A percentile compares a stretch with the other conserved stretches of the same genome.
These are phyloP conservation scores for Chorisops tibialis DNA, from an alignment of 2,888 invertebrate genomes.

Conservation along the genomic window DNA sequence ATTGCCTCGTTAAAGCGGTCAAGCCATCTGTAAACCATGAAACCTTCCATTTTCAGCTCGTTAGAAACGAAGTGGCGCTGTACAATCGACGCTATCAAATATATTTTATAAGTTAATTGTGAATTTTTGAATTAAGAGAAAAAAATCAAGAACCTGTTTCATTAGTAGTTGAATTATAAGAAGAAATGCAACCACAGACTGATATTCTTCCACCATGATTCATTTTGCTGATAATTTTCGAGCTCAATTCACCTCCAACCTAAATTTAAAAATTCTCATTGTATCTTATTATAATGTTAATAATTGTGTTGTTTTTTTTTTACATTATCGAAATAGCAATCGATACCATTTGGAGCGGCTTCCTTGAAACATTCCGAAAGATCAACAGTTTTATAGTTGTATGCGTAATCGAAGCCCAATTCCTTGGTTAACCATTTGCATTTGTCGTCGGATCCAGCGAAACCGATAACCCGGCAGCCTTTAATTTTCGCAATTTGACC, in stretches of 20 bases:
- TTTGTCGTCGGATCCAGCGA: conserved; percentile 69
- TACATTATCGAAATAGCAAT: conserved; percentile 77
- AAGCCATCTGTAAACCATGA: conserved; percentile 53
- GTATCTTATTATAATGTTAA: neutral
- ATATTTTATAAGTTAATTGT: neutral
- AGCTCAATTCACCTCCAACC: conserved; percentile 65
- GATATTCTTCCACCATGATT: conserved; percentile 60
- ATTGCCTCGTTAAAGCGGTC: conserved; percentile 63
- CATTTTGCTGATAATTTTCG: conserved; percentile 61
- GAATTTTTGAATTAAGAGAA: neutral
- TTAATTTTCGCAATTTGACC: conserved; percentile 76
- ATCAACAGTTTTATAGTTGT: conserved; percentile 67
- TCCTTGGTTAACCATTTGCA: conserved; percentile 64
- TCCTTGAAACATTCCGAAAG: conserved; percentile 57
- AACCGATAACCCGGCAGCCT: conserved; percentile 67
- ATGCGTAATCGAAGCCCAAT: conserved; percentile 64
- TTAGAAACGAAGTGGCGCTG: conserved; percentile 58
- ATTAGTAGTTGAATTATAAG: conserved; percentile 57
- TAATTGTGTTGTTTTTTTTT: neutral
- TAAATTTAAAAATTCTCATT: conserved; percentile 27
- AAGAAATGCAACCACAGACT: conserved; percentile 64
- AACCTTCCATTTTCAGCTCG: conserved; percentile 62
- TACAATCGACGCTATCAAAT: conserved; percentile 43
- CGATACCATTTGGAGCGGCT: conserved; percentile 66
- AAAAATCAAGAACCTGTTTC: neutral